A percentile compares a stretch with the other conserved stretches of the same genome.
phyloP scores from a whole-genome alignment of 2,888 invertebrate genomes.

The Habrosyne pyritoides region DNA sequence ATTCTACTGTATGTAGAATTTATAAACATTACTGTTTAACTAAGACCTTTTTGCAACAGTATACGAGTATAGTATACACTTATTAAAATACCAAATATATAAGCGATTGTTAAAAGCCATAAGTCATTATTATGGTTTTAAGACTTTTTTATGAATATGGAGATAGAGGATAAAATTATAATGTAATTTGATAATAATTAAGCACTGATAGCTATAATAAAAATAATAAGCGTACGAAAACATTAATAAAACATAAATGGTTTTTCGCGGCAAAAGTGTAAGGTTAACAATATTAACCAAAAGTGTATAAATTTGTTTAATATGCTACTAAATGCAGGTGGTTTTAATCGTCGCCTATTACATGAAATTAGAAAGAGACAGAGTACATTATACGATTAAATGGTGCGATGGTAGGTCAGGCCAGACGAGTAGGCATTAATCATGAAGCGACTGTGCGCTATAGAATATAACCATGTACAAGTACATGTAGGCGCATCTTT shows the following conservation, averaged over 20 bases:
- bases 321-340: neutral
- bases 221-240: neutral
- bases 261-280: neutral
- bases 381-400: neutral
- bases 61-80: too few relatives aligned
- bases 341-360: neutral
- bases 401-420: slow-evolving; percentile 7
- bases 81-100: too few relatives aligned
- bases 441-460: slow-evolving; percentile 31
- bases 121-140: too few relatives aligned
- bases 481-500: slow-evolving; percentile 17
- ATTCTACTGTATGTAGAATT: too few relatives aligned
- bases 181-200: too few relatives aligned
- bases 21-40: too few relatives aligned
- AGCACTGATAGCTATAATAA: too few relatives aligned
- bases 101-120: too few relatives aligned
- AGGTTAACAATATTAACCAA: neutral
- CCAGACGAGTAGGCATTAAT: slow-evolving; percentile 35
- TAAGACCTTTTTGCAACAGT: too few relatives aligned
- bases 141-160: too few relatives aligned
- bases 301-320: neutral
- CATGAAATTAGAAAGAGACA: neutral
- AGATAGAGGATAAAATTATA: too few relatives aligned
- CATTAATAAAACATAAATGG: neutral
- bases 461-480: slow-evolving; percentile 12